Base-by-base conservation (phyloP, 2,113 vertebrate genomes). In the Azemiops feae region DNA sequence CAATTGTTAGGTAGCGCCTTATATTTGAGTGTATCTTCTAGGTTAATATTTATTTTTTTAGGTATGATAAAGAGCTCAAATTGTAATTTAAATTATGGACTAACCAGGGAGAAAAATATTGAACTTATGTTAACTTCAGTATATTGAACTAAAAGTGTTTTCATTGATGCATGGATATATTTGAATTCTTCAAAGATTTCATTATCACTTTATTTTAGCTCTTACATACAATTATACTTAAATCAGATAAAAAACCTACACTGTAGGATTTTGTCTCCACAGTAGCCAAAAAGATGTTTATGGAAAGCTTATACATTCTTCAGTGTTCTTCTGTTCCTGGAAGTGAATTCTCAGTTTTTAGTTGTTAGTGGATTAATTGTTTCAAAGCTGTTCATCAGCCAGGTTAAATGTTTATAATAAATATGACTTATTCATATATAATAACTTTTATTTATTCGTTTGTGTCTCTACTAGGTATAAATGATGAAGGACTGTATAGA, bases 401-500 rank as follows among this genome's bases (percentile, higher is more conserved):
- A 11, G 86, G 16, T 45, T 55, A 58, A 47, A 30, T 34, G 85
- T 39, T 58, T 39, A 22, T 27, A 87, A 34, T 91, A 34, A n/a
- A 34, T 92, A 27, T 14, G 7, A 53, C 6, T 92, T 52, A 27
- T 90, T 30, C 50, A 30, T n/a, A 43, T 10, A 9, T 20, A 64
- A 90, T 85, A 50, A 45, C 30, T 58, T 91, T 39, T 54, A 5
- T 39, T 92, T 97, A n/a, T 88, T 92, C 39, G 91, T 93, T 94
- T 95, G 88, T 90, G 96, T 94, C 54, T 27, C 2, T 92, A 89
- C 92, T 96, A 99, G 99, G 99, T 97, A 99, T 99, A 97, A 99
- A 99, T 96, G 99, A 99, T 97, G 99, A 99, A 98, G 99, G 99
- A 97, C 91, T 99, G 94, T 99, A 99, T 98, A 98, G 99, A 98